Evolutionary conservation across 2,888 invertebrate species (phyloP).

Genomic region (Sarcophaga rosellei): DNA sequence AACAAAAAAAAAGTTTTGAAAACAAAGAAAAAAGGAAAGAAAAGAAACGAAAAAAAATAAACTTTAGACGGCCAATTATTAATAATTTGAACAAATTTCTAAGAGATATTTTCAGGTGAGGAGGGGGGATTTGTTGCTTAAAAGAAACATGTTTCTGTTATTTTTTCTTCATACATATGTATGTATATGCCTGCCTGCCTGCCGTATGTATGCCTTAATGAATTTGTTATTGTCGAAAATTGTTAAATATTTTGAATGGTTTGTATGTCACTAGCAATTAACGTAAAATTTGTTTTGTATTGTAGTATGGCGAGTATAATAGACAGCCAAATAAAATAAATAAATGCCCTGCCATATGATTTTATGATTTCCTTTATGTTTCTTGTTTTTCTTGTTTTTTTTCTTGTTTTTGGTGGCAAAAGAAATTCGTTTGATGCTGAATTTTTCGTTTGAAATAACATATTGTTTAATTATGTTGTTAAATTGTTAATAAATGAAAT

Average conservation of each 20-base stretch:
- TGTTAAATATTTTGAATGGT: constrained; percentile 1
- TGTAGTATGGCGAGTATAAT: not conserved
- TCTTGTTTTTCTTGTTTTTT: not conserved
- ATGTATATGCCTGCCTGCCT: no score
- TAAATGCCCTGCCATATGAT: constrained; percentile 5
- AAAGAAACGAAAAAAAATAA: not conserved
- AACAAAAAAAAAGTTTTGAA: constrained; percentile 33
- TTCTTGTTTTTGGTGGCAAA: not conserved
- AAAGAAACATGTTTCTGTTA: no score
- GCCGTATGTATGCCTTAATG: not conserved
- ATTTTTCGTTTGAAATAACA: not conserved
- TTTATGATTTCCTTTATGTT: constrained; percentile 18
- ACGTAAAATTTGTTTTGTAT: constrained; percentile 19
- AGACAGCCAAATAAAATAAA: constrained; percentile 1
- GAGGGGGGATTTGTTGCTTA: no score
- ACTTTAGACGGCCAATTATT: constrained; percentile 32
- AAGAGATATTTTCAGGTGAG: not conserved
- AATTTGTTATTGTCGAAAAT: not conserved
- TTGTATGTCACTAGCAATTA: constrained; percentile 20
- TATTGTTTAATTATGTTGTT: constrained; percentile 18
- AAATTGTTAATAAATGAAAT: not conserved
- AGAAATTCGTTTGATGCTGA: not conserved
- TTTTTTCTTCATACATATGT: no score
- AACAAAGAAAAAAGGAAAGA: not conserved
- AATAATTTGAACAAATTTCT: constrained; percentile 26